Evolutionary conservation across 2,797 vertebrate species (phyloP).

Genomic region (Microctenopoma steveboyesi): DNA sequence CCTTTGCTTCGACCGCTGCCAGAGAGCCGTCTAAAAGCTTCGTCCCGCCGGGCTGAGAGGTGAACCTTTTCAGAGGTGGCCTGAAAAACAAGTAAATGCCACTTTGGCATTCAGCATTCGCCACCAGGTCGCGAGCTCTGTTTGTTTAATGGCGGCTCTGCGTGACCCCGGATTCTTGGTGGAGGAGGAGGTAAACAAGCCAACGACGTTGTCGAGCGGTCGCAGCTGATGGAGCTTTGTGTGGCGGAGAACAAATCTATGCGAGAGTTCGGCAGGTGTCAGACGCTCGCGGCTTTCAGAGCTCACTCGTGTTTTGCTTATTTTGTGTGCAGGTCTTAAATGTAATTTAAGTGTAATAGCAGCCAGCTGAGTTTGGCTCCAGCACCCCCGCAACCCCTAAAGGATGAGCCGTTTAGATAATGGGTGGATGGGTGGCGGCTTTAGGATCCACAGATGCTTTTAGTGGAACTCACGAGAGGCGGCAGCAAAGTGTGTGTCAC

Average conservation of each 20-base stretch:
- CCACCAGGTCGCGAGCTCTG: not conserved
- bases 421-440: not conserved
- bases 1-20: not conserved
- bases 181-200: not conserved
- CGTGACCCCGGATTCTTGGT: not conserved
- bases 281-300: not conserved
- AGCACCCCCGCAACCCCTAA: too few species aligned
- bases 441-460: slow-evolving; percentile 5
- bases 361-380: too few species aligned
- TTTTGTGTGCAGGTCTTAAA: not conserved
- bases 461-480: slow-evolving; percentile 18
- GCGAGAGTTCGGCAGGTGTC: not conserved
- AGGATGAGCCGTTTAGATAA: too few species aligned
- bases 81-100: slow-evolving; percentile 12
- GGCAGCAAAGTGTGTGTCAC: too few species aligned
- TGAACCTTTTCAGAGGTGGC: slow-evolving; percentile 14
- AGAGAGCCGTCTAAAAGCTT: not conserved
- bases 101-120: slow-evolving; percentile 13
- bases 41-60: slow-evolving; percentile 1
- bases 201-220: not conserved
- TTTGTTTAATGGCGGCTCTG: slow-evolving; percentile 12
- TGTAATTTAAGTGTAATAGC: not conserved
- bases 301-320: not conserved
- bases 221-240: not conserved
- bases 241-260: not conserved